These are phyloP conservation scores for Phoebastria nigripes DNA, from an alignment of 2,797 vertebrate species.

Conservation along the genomic window DNA sequence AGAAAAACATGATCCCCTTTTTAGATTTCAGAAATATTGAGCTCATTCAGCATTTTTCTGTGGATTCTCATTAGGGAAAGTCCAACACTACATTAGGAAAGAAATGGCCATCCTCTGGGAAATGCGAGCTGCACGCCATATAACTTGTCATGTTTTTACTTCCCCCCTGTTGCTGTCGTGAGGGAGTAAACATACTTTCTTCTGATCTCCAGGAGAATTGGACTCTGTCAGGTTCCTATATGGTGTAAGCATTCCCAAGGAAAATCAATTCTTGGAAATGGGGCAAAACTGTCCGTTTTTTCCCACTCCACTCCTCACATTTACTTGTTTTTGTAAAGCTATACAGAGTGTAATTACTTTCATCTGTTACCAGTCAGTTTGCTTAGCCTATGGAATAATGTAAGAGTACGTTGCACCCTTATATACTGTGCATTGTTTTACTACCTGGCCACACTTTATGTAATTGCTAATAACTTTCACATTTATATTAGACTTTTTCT, in stretches of 20 bases:
- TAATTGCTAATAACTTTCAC: background rate
- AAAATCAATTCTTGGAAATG: background rate
- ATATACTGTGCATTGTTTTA: background rate
- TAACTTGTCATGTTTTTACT: background rate
- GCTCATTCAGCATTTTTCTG: background rate
- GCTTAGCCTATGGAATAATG: background rate
- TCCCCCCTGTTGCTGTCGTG: fast-evolving
- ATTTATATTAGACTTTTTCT: background rate
- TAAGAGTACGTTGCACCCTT: background rate
- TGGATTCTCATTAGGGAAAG: background rate
- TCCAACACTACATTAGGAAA: background rate
- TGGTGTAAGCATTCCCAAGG: background rate
- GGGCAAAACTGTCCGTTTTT: background rate
- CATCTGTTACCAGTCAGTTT: background rate
- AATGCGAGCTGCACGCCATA: background rate
- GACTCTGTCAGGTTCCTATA: background rate
- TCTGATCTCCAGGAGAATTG: background rate
- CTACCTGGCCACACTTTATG: background rate
- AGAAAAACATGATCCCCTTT: background rate
- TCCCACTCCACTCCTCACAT: background rate
- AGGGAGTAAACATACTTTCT: background rate
- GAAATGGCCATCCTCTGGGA: background rate
- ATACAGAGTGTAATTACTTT: background rate
- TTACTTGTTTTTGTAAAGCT: background rate
- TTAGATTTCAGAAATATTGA: background rate